Evolutionary conservation across 2,113 vertebrate species (phyloP).

Genomic region (cat (Felis catus)): DNA sequence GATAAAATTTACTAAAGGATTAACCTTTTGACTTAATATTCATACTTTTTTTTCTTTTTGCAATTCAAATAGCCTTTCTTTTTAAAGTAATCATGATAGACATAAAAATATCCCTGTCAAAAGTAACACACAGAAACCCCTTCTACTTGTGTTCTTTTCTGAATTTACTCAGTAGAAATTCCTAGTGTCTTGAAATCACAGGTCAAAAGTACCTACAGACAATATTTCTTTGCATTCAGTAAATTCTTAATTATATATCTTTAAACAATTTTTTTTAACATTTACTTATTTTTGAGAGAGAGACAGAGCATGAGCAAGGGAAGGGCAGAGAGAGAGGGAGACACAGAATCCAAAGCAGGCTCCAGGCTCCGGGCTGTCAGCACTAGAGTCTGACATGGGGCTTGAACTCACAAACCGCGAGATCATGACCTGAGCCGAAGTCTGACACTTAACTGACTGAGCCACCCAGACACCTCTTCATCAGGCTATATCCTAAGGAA

Average conservation of each 20-base stretch:
- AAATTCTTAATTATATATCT: not conserved
- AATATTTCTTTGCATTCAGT: not conserved
- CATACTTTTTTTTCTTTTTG: not conserved
- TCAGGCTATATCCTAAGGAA: not conserved
- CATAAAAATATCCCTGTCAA: not conserved
- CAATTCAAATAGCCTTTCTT: not conserved
- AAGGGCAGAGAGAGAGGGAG: too few relatives aligned
- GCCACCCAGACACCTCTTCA: not conserved
- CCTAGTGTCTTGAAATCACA: not conserved
- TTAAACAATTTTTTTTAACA: not conserved
- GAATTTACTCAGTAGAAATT: slow-evolving; percentile 12
- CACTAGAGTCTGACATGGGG: too few relatives aligned
- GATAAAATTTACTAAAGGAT: not conserved
- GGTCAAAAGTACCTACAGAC: not conserved
- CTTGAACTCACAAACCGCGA: too few relatives aligned
- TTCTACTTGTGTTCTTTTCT: not conserved
- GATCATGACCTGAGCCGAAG: too few relatives aligned
- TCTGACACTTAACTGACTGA: too few relatives aligned
- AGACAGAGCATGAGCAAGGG: too few relatives aligned
- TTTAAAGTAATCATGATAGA: not conserved
- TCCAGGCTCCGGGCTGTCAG: too few relatives aligned
- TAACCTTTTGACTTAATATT: not conserved
- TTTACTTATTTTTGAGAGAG: too few relatives aligned
- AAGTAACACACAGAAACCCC: not conserved
- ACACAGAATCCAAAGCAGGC: too few relatives aligned